Evolutionary conservation across 1,140 invertebrate species (phyloP), one percentile per base, ranked within the genome.

Genomic region (Magallana gigas): DNA sequence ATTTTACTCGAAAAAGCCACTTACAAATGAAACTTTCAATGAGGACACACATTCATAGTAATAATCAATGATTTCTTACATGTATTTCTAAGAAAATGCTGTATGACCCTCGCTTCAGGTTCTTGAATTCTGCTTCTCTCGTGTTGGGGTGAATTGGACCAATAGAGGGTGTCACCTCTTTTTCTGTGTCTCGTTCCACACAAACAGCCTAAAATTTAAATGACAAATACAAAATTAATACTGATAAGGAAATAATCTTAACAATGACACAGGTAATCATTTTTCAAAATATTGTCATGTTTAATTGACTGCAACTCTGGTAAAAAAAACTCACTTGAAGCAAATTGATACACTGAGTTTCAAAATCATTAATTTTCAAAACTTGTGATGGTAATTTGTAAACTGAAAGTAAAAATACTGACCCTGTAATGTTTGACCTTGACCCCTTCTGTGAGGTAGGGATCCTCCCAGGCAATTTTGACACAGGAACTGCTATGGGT

Each of bases 361-460:
- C 36, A 48, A 48, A 48, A 48, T 4, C 36, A 48, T 4, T 4
- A 5, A 5, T 48, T 48, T 36, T 2, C 36, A 48, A 48, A 0
- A 48, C 36, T 0, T 48, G 36, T 48, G 36, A 1, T 48, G 36
- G 36, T 4, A 48, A 64, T 5, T 16, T 64, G 18, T 16, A 18
- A 16, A 14, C 62, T 16, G 14, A 7, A 80, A 14, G 36, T 57
- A 16, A 83, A 58, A 83, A 83, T 83, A 83, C 81, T 83, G 48
- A 95, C 94, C 91, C 93, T 94, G 88, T 91, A 95, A 84, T 95
- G 94, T 90, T 94, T 95, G 85, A 95, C 90, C 87, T 94, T 95
- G 87, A 94, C 92, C 5, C 94, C 94, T 23, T 94, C 94, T 6
- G 94, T 94, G 56, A 92, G 89, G 84, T 93, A 91, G 9, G 94